phyloP scores from a whole-genome alignment of 2,888 invertebrate species.

The Trypoxylon attenuatum region DNA sequence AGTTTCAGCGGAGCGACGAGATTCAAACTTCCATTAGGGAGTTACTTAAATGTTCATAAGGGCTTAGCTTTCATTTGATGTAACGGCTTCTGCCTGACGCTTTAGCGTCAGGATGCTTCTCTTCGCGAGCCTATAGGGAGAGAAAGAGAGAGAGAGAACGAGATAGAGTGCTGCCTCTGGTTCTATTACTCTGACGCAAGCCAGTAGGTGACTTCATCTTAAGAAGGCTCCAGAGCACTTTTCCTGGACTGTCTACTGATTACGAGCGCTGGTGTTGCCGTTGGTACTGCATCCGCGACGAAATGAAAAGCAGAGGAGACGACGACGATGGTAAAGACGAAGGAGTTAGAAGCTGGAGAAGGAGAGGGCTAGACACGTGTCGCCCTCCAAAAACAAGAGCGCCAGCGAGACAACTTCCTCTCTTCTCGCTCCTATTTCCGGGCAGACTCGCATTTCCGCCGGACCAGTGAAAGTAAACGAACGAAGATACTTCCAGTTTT shows the following conservation, averaged over 20 bases:
- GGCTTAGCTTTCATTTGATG: slow-evolving; percentile 44
- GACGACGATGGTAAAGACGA: too few species aligned
- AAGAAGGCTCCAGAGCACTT: slow-evolving; percentile 7
- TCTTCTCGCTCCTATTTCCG: too few species aligned
- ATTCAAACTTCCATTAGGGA: slow-evolving; percentile 54
- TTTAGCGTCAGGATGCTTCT: background rate
- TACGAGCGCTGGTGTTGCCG: background rate
- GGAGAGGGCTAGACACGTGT: background rate
- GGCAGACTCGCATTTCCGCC: too few species aligned
- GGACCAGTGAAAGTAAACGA: too few species aligned
- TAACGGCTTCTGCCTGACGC: slow-evolving; percentile 29
- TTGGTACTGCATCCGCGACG: background rate
- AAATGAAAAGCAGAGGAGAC: slow-evolving; percentile 3
- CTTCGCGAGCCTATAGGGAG: background rate
- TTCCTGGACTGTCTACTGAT: slow-evolving; percentile 12
- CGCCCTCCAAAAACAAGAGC: background rate
- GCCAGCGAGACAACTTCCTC: too few species aligned
- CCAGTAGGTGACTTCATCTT: slow-evolving; percentile 4
- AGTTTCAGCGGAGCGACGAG: slow-evolving; percentile 46
- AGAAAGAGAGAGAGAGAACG: too few species aligned
- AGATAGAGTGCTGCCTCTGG: too few species aligned
- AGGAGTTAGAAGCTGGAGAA: background rate
- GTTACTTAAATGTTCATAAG: slow-evolving; percentile 58
- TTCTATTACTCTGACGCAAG: too few species aligned
- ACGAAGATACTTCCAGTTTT: too few species aligned